These are phyloP conservation scores for Mallotus villosus DNA, from an alignment of 2,797 vertebrate genomes.

Conservation along the genomic window DNA sequence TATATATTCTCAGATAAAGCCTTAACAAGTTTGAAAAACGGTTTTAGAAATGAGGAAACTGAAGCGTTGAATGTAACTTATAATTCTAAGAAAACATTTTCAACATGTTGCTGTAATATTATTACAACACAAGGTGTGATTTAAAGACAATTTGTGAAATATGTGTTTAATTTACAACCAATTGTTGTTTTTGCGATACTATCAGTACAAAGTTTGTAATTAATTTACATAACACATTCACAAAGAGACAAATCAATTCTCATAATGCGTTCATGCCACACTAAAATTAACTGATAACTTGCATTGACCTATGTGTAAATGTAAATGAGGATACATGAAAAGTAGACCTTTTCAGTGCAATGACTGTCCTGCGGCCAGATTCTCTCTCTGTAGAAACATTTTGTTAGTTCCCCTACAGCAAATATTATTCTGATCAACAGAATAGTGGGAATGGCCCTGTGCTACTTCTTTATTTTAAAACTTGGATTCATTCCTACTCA, in stretches of 20 bases:
- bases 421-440: constrained; percentile 47
- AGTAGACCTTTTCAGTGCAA: constrained; percentile 25
- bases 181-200: constrained; percentile 43
- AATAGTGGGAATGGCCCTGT: constrained; percentile 36
- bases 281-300: constrained; percentile 26
- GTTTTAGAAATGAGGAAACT: constrained; percentile 53
- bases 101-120: constrained; percentile 50
- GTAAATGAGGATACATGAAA: constrained; percentile 41
- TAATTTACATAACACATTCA: constrained; percentile 31
- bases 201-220: constrained; percentile 27
- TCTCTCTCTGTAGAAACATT: constrained; percentile 33
- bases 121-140: constrained; percentile 42
- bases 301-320: constrained; percentile 54
- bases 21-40: constrained; percentile 36
- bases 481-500: too few species aligned
- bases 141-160: constrained; percentile 43
- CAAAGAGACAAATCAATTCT: neutral
- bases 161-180: constrained; percentile 61
- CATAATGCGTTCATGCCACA: constrained; percentile 25
- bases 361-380: constrained; percentile 52
- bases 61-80: constrained; percentile 67
- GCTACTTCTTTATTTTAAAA: too few species aligned
- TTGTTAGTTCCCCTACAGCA: neutral
- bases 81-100: constrained; percentile 49
- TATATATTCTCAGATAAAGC: constrained; percentile 27